Conservation (phyloP, 2,888 invertebrate genomes). For the Invenusta paracnida region DNA sequence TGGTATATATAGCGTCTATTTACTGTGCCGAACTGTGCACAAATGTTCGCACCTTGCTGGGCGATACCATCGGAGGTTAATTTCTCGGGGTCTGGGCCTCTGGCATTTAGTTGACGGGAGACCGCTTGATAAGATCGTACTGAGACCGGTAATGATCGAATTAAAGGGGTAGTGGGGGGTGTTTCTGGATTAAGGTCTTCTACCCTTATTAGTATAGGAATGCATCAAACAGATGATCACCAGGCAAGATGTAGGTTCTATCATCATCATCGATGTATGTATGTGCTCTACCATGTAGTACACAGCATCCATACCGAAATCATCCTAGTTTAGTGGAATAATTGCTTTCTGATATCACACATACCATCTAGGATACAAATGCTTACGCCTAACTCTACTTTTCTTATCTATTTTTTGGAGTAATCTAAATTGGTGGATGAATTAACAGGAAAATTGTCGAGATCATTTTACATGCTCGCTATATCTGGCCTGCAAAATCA, state of each 20-base stretch:
- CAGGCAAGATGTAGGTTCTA: not conserved
- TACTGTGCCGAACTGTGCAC: no score
- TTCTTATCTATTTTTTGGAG: not conserved
- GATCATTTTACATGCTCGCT: not conserved
- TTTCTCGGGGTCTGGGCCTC: no score
- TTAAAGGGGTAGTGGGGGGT: not conserved
- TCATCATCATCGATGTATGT: no score
- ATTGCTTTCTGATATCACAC: conserved; percentile 16
- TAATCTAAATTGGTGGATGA: not conserved
- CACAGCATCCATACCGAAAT: conserved; percentile 17
- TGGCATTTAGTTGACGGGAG: conserved; percentile 17
- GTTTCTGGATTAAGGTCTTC: no score
- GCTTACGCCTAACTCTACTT: no score
- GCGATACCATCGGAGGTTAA: not conserved
- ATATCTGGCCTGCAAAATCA: no score
- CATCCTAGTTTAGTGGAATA: not conserved
- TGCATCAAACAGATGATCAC: not conserved
- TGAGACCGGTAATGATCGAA: not conserved
- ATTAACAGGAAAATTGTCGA: not conserved
- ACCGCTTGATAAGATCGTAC: not conserved
- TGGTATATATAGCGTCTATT: no score
- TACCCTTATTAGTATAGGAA: no score
- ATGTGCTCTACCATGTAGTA: no score
- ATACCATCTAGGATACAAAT: no score
- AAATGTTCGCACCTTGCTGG: no score